Percentiles rank a stretch among this genome's conserved stretches.
phyloP scores from a whole-genome alignment of 2,113 vertebrate species.

The Psilopsiagon aurifrons region DNA sequence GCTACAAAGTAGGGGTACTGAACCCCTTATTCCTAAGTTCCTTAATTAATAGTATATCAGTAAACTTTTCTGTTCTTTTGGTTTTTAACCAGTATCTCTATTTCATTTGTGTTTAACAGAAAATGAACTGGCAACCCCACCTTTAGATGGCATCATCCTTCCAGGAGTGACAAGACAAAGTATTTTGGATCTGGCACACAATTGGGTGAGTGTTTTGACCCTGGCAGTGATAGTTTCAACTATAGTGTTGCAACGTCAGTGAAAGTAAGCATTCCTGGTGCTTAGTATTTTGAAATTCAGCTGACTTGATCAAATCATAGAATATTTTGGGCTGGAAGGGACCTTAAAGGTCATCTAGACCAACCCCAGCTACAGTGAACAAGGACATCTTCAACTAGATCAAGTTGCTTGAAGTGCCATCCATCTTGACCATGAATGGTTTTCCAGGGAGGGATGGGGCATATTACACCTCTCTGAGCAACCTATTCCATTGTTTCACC shows the following conservation, averaged over 20 bases:
- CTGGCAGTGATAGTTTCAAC: background rate
- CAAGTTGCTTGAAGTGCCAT: background rate
- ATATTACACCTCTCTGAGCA: background rate
- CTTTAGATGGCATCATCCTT: slow-evolving; percentile 90
- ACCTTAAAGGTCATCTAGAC: background rate
- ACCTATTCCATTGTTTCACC: background rate
- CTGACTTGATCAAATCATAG: background rate
- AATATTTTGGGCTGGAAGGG: background rate
- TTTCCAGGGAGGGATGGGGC: background rate
- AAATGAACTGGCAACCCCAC: slow-evolving; percentile 88
- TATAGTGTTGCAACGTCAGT: background rate
- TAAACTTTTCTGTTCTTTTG: background rate
- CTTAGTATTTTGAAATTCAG: background rate
- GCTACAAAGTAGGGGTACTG: background rate
- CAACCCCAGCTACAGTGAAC: rapidly evolving
- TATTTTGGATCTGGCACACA: slow-evolving; percentile 82
- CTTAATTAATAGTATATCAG: background rate
- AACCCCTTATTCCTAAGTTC: background rate
- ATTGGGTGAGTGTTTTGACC: slow-evolving; percentile 80
- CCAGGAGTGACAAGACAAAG: slow-evolving; percentile 88
- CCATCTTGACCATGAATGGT: background rate
- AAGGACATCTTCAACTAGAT: background rate
- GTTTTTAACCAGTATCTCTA: background rate
- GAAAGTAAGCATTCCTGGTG: background rate
- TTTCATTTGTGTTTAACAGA: slow-evolving; percentile 72